Percentiles rank a stretch among this genome's conserved stretches.
Conservation (phyloP, 2,888 invertebrate species). For the Agriopis leucophaearia region DNA sequence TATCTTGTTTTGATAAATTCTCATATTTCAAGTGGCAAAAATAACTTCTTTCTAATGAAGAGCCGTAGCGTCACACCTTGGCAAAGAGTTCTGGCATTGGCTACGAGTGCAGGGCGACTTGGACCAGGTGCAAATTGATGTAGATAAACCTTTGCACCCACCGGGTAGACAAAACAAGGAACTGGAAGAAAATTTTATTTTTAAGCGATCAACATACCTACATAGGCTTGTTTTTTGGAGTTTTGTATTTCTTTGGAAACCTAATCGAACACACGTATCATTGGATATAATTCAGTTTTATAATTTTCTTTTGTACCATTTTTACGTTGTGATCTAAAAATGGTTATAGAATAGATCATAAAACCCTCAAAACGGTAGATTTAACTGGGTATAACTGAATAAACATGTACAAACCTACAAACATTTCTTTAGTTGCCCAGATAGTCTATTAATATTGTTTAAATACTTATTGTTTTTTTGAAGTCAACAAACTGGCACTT, state of each 20-base stretch:
- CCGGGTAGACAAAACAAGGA: constrained; percentile 8
- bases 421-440: neutral
- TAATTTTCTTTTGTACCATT: too few species aligned
- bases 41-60: constrained; percentile 54
- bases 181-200: constrained; percentile 4
- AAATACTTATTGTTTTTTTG: too few species aligned
- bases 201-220: neutral
- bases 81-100: constrained; percentile 67
- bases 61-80: constrained; percentile 63
- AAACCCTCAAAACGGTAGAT: too few species aligned
- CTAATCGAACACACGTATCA: too few species aligned
- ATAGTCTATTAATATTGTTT: constrained; percentile 28
- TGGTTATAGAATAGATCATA: too few species aligned
- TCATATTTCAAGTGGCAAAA: constrained; percentile 50
- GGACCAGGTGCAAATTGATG: constrained; percentile 53
- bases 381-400: too few species aligned
- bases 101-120: constrained; percentile 37
- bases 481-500: constrained; percentile 49
- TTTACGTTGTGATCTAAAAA: too few species aligned
- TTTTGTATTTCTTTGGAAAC: too few species aligned
- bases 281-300: too few species aligned
- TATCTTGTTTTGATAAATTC: constrained; percentile 41
- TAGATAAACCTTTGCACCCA: constrained; percentile 27
- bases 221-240: neutral
- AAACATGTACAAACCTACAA: too few species aligned